Conservation (phyloP, 2,797 vertebrate genomes). For the Megaceryle alcyon region DNA sequence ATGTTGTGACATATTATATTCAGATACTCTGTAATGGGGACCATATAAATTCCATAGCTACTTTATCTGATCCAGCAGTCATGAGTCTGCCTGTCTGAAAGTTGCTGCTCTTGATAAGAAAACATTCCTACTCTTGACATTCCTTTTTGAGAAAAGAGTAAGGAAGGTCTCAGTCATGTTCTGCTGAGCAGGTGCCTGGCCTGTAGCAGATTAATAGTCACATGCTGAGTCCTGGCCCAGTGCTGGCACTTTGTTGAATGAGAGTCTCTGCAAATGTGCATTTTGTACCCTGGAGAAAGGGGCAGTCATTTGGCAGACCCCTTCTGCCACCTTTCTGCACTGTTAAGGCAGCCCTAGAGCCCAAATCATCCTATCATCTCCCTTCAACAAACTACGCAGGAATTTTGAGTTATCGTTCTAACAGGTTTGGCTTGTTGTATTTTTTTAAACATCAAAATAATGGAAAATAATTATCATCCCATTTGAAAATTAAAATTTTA, state of each 20-base stretch:
- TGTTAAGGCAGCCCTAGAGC: background rate
- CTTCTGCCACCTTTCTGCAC: background rate
- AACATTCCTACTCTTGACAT: slow-evolving; percentile 49
- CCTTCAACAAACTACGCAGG: background rate
- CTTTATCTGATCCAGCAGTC: slow-evolving; percentile 61
- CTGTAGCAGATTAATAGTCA: background rate
- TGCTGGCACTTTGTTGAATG: background rate
- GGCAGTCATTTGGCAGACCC: background rate
- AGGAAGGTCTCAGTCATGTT: slow-evolving; percentile 28
- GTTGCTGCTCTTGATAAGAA: slow-evolving; percentile 34
- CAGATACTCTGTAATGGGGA: background rate
- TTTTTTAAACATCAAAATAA: background rate
- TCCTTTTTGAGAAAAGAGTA: background rate
- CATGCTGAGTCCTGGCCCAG: background rate
- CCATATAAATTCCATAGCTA: slow-evolving; percentile 60
- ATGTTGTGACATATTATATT: slow-evolving; percentile 43
- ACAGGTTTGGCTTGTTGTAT: background rate
- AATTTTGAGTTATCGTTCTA: background rate
- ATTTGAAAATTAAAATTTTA: background rate
- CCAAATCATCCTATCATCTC: background rate
- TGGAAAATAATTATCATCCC: background rate
- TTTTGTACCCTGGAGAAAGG: background rate
- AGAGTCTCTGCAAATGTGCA: background rate
- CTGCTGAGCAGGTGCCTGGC: slow-evolving; percentile 46
- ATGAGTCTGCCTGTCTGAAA: slow-evolving; percentile 54